Conservation (phyloP, 2,113 vertebrate species). For the Austrofundulus limnaeus region DNA sequence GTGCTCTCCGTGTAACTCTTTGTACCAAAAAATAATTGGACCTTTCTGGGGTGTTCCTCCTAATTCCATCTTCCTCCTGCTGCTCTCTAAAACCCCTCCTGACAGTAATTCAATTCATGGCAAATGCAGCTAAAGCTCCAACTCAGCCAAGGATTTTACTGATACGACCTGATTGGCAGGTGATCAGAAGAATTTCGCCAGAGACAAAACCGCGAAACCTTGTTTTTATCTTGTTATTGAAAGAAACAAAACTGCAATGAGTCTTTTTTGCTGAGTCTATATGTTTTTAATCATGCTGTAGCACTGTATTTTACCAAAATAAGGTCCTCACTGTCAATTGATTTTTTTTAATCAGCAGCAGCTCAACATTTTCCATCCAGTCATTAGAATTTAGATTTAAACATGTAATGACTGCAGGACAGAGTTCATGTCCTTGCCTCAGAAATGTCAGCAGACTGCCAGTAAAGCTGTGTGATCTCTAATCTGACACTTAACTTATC, state of each 20-base stretch:
- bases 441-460: neutral
- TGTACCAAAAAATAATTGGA: constrained; percentile 58
- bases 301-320: neutral
- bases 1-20: constrained; percentile 27
- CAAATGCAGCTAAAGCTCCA: constrained; percentile 17
- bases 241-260: constrained; percentile 4
- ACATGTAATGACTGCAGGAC: constrained; percentile 15
- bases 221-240: too few relatives aligned
- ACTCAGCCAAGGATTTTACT: constrained; percentile 8
- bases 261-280: neutral
- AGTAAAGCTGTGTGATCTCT: constrained; percentile 17
- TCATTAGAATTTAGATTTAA: constrained; percentile 8
- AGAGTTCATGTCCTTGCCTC: constrained; percentile 4
- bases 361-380: constrained; percentile 10
- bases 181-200: constrained; percentile 4
- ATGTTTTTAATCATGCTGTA: neutral
- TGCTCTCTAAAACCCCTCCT: constrained; percentile 10
- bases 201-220: neutral
- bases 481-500: constrained; percentile 41
- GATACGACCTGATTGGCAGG: constrained; percentile 7
- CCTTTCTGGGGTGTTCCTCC: constrained; percentile 27
- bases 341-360: constrained; percentile 1
- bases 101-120: constrained; percentile 39
- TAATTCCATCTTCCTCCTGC: constrained; percentile 32
- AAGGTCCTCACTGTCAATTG: neutral